Evolutionary conservation across 2,113 vertebrate genomes (phyloP), one percentile per base, ranked within the genome.

Genomic region (Thunnus thynnus): DNA sequence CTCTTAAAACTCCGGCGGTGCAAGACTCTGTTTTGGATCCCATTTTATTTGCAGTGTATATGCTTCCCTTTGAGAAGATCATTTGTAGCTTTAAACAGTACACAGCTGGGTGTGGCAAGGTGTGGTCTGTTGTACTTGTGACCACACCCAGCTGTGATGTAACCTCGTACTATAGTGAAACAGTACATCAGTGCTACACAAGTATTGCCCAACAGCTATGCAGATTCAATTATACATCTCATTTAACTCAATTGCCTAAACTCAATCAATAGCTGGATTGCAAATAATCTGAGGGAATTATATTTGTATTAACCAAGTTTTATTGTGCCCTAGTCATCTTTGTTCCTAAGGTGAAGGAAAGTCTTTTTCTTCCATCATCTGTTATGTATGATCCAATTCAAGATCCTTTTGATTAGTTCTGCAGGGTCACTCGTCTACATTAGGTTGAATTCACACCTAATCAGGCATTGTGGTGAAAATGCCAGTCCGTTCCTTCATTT

Each of bases 371-470:
- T 56, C 55, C 9, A 57, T 51, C 18, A 20, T 41, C 32, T 67
- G 47, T 51, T 55, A 41, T 9, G 4, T 16, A 48, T 11, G 25
- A 65, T 25, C 25, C 25, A 36, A 36, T 61, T 22, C 11, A 61
- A 56, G 6, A 77, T 68, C 63, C 20, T 11, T 44, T 25, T 13
- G 17, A 60, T 48, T 41, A 61, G 62, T 58, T 65, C 25, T 22
- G 4, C 30, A 66, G 67, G 41, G 61, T 77, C 61, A 41, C 4
- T 25, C 32, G 27, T 27, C 32, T 44, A 13, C 55, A 44, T 75
- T 13, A 41, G 36, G 36, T 6, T 41, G 36, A 41, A 41, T 41
- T 41, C 36, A 41, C 7, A 41, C 9, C 36, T 41, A 41, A 41
- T 41, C 8, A 41, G 36, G 36, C 8, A 6, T 41, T 41, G 36